A percentile compares a stretch with the other conserved stretches of the same genome.
Evolutionary conservation across 1,140 invertebrate genomes (phyloP).

Genomic region (Drosophila neocordata): DNA sequence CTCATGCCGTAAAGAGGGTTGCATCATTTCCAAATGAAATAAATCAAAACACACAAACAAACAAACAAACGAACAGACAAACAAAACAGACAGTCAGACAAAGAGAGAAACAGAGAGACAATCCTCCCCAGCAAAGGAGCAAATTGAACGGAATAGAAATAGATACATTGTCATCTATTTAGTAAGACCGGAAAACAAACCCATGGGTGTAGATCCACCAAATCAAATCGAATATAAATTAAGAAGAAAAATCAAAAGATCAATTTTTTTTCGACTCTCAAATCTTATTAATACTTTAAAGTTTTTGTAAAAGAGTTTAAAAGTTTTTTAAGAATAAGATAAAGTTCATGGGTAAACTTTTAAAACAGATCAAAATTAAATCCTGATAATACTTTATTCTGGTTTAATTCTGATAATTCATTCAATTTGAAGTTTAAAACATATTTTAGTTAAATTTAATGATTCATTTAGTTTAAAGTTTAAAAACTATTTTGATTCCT

Average conservation of each 20-base stretch:
- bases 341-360: too few relatives aligned
- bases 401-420: too few relatives aligned
- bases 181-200: not conserved
- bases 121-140: slow-evolving; percentile 25
- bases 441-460: too few relatives aligned
- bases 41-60: slow-evolving; percentile 78
- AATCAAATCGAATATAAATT: not conserved
- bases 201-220: not conserved
- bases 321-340: too few relatives aligned
- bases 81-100: slow-evolving; percentile 14
- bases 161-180: slow-evolving; percentile 19
- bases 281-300: too few relatives aligned
- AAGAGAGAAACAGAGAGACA: slow-evolving; percentile 18
- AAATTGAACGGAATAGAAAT: slow-evolving; percentile 52
- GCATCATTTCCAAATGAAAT: slow-evolving; percentile 80
- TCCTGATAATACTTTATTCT: too few relatives aligned
- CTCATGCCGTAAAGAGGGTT: slow-evolving; percentile 42
- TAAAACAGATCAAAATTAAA: too few relatives aligned
- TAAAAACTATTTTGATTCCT: too few relatives aligned
- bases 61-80: slow-evolving; percentile 56
- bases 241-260: not conserved
- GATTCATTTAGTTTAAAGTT: too few relatives aligned
- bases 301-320: too few relatives aligned
- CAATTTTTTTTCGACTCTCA: not conserved
- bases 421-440: too few relatives aligned